These are phyloP conservation scores for Asteroscopus sphinx DNA, from an alignment of 2,888 invertebrate genomes.

Conservation along the genomic window DNA sequence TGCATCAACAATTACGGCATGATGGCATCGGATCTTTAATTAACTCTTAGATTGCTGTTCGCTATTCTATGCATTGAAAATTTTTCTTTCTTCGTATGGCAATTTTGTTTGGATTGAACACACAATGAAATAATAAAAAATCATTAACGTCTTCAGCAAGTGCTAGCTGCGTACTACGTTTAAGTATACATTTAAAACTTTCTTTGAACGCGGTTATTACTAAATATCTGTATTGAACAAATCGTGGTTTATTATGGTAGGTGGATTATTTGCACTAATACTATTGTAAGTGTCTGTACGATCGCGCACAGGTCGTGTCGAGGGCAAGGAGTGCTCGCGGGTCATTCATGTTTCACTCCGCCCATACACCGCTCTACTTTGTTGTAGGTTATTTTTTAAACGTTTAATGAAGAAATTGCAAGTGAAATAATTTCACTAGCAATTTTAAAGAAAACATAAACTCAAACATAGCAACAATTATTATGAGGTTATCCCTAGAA, in stretches of 20 bases:
- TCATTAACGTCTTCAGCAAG: conserved; percentile 32
- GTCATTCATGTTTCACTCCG: conserved; percentile 79
- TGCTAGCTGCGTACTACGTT: conserved; percentile 24
- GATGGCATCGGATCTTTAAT: conserved; percentile 63
- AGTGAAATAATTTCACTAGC: conserved; percentile 13
- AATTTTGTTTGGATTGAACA: conserved; percentile 44
- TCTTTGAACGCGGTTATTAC: conserved; percentile 31
- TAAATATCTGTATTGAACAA: conserved; percentile 15
- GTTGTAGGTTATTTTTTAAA: conserved; percentile 65
- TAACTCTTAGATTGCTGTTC: conserved; percentile 56
- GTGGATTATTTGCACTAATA: conserved; percentile 60
- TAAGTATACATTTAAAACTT: conserved; percentile 20
- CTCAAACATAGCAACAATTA: too few relatives aligned
- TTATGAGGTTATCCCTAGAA: too few relatives aligned
- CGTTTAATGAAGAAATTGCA: conserved; percentile 46
- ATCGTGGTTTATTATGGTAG: conserved; percentile 37
- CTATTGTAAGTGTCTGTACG: conserved; percentile 68
- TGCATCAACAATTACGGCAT: conserved; percentile 60
- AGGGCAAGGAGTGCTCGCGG: conserved; percentile 73
- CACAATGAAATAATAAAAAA: conserved; percentile 49
- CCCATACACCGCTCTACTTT: conserved; percentile 77
- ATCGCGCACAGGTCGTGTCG: conserved; percentile 72
- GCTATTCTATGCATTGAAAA: conserved; percentile 45
- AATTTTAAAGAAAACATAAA: too few relatives aligned
- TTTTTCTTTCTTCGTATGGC: conserved; percentile 45